Evolutionary conservation across 2,888 invertebrate species (phyloP), one percentile per base, ranked within the genome.

Genomic region (Enchytraeus crypticus): DNA sequence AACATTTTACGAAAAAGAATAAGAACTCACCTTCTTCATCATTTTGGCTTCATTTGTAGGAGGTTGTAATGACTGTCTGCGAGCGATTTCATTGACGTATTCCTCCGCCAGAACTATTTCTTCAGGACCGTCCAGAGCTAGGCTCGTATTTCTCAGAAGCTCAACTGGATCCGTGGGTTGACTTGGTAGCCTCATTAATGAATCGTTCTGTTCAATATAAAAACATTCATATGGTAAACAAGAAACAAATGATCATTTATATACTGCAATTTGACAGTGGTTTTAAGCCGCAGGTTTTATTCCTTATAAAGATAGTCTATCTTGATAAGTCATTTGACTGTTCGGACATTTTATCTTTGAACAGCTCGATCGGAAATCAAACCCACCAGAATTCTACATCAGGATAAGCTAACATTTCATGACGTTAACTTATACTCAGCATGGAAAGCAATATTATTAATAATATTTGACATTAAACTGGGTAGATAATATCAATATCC

Each of bases 101-200:
- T 93, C 92, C 70, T 93, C 93, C 0, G 89, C 88, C 74, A 90
- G 91, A 63, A 89, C 86, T 51, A 91, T 82, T n/a, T 88, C 85
- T 73, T 88, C 88, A 0, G 88, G 86, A 1, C 87, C 87, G 70
- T 88, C 88, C 71, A 86, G 84, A 21, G 57, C n/a, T 5, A 57
- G 30, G 5, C 86, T 85, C 55, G 88, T 86, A 55, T 43, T 21
- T 18, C 57, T n/a, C 18, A 90, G 86, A 71, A 90, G 81, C 77
- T 91, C 90, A 73, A 87, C 86, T 77, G 89, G 88, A 81, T 91
- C 90, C 84, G 89, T 84, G 21, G 84, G 82, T 74, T 85, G 85
- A 60, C 85, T 85, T 51, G 90, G 90, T 60, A 93, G 84, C 65
- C 91, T 85, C 86, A 92, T 89, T 73, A 91, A 87, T 74, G 88